Evolutionary conservation across 1,140 invertebrate species (phyloP).

Genomic region (Paramacrobiotus metropolitanus): DNA sequence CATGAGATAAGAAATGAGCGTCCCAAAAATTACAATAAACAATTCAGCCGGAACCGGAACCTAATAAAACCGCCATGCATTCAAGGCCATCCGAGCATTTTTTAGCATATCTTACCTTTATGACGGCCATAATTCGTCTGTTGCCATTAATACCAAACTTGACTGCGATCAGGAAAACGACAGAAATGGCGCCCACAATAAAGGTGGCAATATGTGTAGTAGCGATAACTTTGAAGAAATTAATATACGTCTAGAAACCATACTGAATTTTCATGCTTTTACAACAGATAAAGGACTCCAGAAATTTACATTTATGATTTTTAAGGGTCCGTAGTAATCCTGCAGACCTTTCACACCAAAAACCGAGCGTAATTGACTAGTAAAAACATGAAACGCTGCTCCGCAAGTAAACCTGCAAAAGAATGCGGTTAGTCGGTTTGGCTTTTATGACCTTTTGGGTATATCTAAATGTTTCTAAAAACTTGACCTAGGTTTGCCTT

Average conservation of each 20-base stretch:
- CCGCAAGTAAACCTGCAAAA: background rate
- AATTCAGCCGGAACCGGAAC: background rate
- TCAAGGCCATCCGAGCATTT: too few species aligned
- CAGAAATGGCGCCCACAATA: background rate
- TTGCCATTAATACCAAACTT: background rate
- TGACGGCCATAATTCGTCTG: background rate
- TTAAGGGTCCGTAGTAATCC: background rate
- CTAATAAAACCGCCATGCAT: too few species aligned
- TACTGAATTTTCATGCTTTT: too few species aligned
- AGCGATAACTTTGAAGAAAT: background rate
- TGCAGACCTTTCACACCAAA: background rate
- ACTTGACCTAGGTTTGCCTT: background rate
- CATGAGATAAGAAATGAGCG: background rate
- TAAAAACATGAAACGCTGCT: background rate
- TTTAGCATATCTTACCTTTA: too few species aligned
- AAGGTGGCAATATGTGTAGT: background rate
- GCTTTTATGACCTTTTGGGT: too few species aligned
- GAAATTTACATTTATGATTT: background rate
- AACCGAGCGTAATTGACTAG: background rate
- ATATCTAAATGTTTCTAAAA: background rate
- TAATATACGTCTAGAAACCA: background rate
- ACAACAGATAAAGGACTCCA: too few species aligned
- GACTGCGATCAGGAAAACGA: background rate
- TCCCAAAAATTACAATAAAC: background rate
- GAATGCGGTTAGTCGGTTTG: too few species aligned